Evolutionary conservation across 2,888 invertebrate genomes (phyloP), one percentile per base, ranked within the genome.

Genomic region (Acrocera orbiculus): DNA sequence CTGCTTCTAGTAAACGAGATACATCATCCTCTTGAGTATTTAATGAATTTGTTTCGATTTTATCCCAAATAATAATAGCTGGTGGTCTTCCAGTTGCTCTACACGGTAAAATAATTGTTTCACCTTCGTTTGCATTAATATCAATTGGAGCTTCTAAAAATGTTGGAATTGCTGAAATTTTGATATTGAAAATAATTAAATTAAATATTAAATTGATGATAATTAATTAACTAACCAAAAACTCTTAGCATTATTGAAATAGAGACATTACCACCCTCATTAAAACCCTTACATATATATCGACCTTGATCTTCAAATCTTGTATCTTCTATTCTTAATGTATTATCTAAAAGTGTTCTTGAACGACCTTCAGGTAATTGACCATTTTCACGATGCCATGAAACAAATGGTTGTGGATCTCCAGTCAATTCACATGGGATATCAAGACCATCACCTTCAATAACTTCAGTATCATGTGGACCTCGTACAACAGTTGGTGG

Each of bases 1-100:
- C 63, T 8, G 68, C 65, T 32, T 67, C 63, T 15, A 36, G 28
- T 30, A 39, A 33, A 29, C 32, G 23, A 3, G 33, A 34, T 27
- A 32, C 16, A 41, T 61, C 59, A 30, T 51, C 32, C 6, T 35
- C 35, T 15, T 34, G 34, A n/a, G 29, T 9, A 17, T 16, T 29
- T 24, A 24, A 16, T 10, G 16, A 10, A 25, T 13, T 14, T 11
- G n/a, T 11, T 11, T 28, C 31, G 7, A 42, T 42, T 27, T 42
- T 44, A 30, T 48, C 46, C 47, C 48, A 47, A 23, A 46, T 40
- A 6, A 46, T 43, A 22, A 46, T 42, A 2, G 46, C 37, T 23
- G 42, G 38, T 8, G 46, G 46, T 8, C 47, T 42, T 1, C 49
- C 49, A 8, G 47, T 43, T 17, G 49, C 46, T 13, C 46, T 44